Percentiles rank a stretch among this genome's conserved stretches.
Evolutionary conservation across 2,888 invertebrate species (phyloP).

Genomic region (Aphidoletes aphidimyza): DNA sequence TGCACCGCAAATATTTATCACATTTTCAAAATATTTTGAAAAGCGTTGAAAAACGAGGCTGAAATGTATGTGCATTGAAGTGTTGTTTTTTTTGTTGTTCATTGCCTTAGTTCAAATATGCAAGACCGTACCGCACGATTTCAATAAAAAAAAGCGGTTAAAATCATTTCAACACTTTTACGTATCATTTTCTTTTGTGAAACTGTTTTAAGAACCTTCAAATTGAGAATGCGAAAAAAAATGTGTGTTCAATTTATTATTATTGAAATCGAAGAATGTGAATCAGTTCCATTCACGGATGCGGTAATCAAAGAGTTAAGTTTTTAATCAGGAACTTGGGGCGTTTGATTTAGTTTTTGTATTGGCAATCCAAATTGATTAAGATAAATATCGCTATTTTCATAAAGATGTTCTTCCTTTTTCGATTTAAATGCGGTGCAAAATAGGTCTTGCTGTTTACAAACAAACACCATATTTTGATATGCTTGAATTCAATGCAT

Average conservation of each 20-base stretch:
- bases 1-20: constrained; percentile 32
- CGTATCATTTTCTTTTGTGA: too few species aligned
- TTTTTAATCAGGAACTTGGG: background rate
- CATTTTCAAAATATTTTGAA: background rate
- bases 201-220: too few species aligned
- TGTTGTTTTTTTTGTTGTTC: too few species aligned
- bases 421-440: background rate
- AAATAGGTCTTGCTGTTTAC: background rate
- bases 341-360: background rate
- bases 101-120: too few species aligned
- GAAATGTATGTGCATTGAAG: too few species aligned
- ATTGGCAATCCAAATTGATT: background rate
- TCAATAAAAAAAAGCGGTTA: too few species aligned
- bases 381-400: constrained; percentile 13
- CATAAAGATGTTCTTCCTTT: constrained; percentile 47
- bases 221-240: too few species aligned
- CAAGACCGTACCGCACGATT: too few species aligned
- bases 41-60: too few species aligned
- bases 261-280: background rate
- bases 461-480: background rate
- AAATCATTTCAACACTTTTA: too few species aligned
- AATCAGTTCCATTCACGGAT: background rate
- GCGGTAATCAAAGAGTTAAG: background rate
- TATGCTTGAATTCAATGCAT: constrained; percentile 1
- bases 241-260: background rate